A percentile compares a stretch with the other conserved stretches of the same genome.
Evolutionary conservation across 2,113 vertebrate species (phyloP).

Genomic region (Phrynocephalus versicolor): DNA sequence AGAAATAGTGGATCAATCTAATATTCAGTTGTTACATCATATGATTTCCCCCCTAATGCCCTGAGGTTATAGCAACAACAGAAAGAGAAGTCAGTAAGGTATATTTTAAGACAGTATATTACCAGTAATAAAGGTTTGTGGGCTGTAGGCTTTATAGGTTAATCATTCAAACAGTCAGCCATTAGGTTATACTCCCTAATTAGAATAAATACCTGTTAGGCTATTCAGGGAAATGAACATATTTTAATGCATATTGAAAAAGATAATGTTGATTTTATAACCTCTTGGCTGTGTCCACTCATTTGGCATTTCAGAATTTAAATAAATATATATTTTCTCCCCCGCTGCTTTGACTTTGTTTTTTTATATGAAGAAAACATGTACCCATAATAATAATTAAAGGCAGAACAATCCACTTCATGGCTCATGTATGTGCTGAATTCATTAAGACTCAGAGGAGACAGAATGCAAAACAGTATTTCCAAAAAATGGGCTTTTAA

Average conservation of each 20-base stretch:
- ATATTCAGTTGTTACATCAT: neutral
- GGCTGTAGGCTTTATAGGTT: conserved; percentile 41
- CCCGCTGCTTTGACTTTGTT: too few species aligned
- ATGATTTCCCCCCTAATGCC: conserved; percentile 16
- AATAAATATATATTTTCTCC: conserved; percentile 51
- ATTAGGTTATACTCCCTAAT: conserved; percentile 45
- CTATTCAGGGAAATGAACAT: conserved; percentile 50
- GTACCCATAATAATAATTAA: conserved; percentile 37
- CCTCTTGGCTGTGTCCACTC: conserved; percentile 26
- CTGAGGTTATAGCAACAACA: conserved; percentile 28
- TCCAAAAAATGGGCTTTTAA: conserved; percentile 15
- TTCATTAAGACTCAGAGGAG: conserved; percentile 29
- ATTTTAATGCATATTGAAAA: conserved; percentile 45
- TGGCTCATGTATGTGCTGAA: conserved; percentile 9
- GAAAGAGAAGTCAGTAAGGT: conserved; percentile 33
- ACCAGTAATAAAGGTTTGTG: conserved; percentile 51
- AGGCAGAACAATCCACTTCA: conserved; percentile 41
- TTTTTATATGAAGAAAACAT: conserved; percentile 40
- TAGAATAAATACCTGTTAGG: conserved; percentile 20
- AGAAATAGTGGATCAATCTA: too few species aligned
- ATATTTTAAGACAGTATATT: conserved; percentile 27
- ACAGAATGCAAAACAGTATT: conserved; percentile 25
- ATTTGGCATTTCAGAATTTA: conserved; percentile 43
- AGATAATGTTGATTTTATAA: conserved; percentile 46
- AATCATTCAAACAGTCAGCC: conserved; percentile 45